A percentile compares a stretch with the other conserved stretches of the same genome.
Conservation (phyloP, 2,113 vertebrate species). For the Rhabdomys dilectus region DNA sequence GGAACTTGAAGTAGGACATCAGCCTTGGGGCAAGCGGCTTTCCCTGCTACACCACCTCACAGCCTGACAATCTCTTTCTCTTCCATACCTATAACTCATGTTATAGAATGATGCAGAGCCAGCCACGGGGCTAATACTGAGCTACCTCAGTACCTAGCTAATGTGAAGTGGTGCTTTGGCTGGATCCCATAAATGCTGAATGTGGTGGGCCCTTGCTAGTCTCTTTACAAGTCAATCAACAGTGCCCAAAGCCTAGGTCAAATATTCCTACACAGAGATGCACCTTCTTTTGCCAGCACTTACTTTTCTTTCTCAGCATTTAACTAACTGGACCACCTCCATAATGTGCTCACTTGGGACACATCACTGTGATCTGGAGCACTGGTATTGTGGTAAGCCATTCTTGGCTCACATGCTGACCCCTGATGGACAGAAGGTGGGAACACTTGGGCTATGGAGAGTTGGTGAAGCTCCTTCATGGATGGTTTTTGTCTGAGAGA, state of each 20-base stretch:
- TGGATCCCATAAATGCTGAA: no score
- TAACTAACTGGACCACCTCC: neutral
- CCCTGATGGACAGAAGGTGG: fast-evolving
- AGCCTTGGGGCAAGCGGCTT: fast-evolving
- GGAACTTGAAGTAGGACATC: neutral
- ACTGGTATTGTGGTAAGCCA: no score
- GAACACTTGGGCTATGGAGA: fast-evolving
- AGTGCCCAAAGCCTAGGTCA: neutral
- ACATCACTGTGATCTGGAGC: neutral
- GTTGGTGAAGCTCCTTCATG: no score
- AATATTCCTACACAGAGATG: neutral
- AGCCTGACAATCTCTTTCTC: neutral
- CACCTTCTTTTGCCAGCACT: neutral
- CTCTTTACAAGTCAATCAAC: neutral
- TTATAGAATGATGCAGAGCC: neutral
- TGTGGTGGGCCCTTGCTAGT: no score
- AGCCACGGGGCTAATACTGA: neutral
- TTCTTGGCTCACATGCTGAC: neutral
- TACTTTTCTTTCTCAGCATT: neutral
- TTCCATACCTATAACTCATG: neutral
- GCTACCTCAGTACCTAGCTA: no score
- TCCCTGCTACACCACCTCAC: no score
- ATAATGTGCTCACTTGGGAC: neutral
- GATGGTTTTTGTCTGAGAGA: neutral
- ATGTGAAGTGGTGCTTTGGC: no score